These are phyloP conservation scores for Crypturellus tataupa DNA, from an alignment of 2,797 vertebrate genomes.

Conservation along the genomic window DNA sequence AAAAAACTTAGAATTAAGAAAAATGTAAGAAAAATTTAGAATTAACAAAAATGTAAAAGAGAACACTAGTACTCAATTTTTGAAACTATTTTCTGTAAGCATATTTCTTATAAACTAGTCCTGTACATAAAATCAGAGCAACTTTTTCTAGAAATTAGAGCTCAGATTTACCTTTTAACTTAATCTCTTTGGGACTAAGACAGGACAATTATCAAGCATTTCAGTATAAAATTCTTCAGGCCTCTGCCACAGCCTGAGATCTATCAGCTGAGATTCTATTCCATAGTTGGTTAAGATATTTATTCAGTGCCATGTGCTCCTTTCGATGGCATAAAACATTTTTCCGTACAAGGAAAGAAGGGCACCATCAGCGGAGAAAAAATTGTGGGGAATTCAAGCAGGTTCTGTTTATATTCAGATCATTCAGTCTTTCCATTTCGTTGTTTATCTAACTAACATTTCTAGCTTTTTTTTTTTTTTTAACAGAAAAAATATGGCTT, in stretches of 20 bases:
- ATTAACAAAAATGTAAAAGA: neutral
- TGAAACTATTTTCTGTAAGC: neutral
- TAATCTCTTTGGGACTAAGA: neutral
- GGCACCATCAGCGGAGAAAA: neutral
- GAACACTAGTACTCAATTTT: neutral
- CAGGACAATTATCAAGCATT: neutral
- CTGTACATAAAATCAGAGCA: neutral
- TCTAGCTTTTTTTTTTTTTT: neutral
- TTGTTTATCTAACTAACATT: conserved; percentile 9
- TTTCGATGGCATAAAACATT: fast-evolving
- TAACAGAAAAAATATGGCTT: conserved; percentile 14
- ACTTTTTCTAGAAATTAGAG: neutral
- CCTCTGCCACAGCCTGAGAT: neutral
- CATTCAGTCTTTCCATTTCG: conserved; percentile 38
- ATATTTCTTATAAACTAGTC: neutral
- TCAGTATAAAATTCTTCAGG: neutral
- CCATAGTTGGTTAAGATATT: conserved; percentile 12
- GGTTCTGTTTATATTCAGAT: conserved; percentile 4
- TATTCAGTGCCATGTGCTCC: neutral
- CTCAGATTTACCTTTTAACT: neutral
- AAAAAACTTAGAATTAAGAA: no score
- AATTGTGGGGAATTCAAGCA: neutral
- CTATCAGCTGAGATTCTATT: neutral
- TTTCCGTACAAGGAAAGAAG: neutral
- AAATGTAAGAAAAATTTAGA: no score